phyloP scores from a whole-genome alignment of 2,797 vertebrate species.

The Semaprochilodus insignis region DNA sequence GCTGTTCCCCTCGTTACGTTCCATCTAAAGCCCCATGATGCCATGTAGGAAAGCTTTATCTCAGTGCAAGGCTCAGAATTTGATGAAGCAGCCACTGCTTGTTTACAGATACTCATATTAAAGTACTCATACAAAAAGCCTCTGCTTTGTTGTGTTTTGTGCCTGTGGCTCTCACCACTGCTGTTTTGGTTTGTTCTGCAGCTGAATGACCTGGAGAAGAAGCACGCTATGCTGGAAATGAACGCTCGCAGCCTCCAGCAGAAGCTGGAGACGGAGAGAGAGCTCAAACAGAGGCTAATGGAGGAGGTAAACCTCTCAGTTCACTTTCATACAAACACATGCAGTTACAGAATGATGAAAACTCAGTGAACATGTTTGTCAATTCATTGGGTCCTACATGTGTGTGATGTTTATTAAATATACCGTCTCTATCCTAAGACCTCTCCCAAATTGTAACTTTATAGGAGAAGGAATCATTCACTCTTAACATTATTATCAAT shows the following conservation, averaged over 20 bases:
- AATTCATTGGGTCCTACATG: too few relatives aligned
- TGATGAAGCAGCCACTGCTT: neutral
- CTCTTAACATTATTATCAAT: too few relatives aligned
- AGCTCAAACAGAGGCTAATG: conserved; percentile 96
- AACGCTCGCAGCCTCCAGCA: conserved; percentile 96
- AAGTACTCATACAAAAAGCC: neutral
- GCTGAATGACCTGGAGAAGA: conserved; percentile 98
- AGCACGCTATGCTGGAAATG: conserved; percentile 98
- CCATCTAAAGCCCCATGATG: neutral
- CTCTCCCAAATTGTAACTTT: too few relatives aligned
- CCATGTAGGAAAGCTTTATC: neutral
- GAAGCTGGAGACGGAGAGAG: conserved; percentile 96
- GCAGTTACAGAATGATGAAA: neutral
- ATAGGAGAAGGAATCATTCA: too few relatives aligned
- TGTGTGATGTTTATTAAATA: too few relatives aligned
- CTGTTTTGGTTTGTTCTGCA: conserved; percentile 60
- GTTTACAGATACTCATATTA: neutral
- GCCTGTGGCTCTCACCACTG: conserved; percentile 15
- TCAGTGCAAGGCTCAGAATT: neutral
- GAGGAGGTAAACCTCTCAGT: conserved; percentile 84
- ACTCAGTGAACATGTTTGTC: too few relatives aligned
- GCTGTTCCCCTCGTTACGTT: neutral
- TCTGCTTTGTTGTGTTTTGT: neutral
- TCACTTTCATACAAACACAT: neutral
- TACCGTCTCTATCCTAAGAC: too few relatives aligned